These are phyloP conservation scores for Heliconius sara DNA, from an alignment of 2,888 invertebrate genomes.

Conservation along the genomic window DNA sequence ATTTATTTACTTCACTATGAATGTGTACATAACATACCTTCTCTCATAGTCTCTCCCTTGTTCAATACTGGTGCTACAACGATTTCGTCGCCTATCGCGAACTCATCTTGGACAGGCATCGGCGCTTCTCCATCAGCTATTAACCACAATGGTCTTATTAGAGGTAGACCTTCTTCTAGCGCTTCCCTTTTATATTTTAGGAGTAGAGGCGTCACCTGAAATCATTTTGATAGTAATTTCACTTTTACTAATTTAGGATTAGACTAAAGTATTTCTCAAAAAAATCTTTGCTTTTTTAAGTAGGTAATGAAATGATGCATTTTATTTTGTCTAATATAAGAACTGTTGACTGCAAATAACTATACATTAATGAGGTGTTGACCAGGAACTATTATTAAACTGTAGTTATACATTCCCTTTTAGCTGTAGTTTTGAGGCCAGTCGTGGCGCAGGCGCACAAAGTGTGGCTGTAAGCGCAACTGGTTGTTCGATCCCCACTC, in stretches of 20 bases:
- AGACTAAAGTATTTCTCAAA: not conserved
- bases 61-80: slow-evolving; percentile 94
- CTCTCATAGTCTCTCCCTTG: slow-evolving; percentile 87
- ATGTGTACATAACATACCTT: slow-evolving; percentile 82
- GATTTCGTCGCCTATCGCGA: slow-evolving; percentile 94
- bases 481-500: too few relatives aligned
- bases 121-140: slow-evolving; percentile 92
- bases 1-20: too few relatives aligned
- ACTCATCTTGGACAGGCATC: slow-evolving; percentile 91
- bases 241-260: not conserved
- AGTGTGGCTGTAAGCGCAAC: too few relatives aligned
- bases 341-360: too few relatives aligned
- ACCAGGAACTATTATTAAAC: too few relatives aligned
- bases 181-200: slow-evolving; percentile 91
- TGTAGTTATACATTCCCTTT: too few relatives aligned
- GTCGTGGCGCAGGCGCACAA: too few relatives aligned
- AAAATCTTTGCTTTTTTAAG: too few relatives aligned
- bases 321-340: too few relatives aligned
- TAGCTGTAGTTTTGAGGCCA: too few relatives aligned
- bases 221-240: not conserved
- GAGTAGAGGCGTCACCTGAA: slow-evolving; percentile 88
- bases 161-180: slow-evolving; percentile 91
- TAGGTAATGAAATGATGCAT: too few relatives aligned
- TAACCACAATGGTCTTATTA: slow-evolving; percentile 96
- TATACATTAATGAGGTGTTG: too few relatives aligned